Base-by-base conservation (phyloP, 2,888 invertebrate genomes). In the Hyposoter dolosus region DNA sequence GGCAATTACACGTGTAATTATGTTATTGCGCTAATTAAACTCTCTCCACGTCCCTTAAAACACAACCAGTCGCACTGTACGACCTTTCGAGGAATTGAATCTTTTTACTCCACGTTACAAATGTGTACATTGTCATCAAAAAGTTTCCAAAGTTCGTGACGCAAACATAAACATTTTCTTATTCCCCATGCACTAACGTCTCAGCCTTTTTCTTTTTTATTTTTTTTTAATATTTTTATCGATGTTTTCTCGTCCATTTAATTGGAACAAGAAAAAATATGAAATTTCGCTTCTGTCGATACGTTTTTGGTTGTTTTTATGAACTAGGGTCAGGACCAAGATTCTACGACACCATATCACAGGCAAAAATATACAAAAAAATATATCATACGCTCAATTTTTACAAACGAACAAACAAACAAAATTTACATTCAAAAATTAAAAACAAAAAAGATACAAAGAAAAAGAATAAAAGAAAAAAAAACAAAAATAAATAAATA, bases 1-100 rank as follows among this genome's bases (percentile, higher is more conserved):
- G 60, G 17, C 47, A 76, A 19, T 66, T 35, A 66, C 19, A 23
- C 28, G 40, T 45, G 4, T 65, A 32, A 75, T 53, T 77, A 40
- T 40, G 7, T 43, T 60, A 60, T 60, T 40, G 45, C 10, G 63
- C n/a, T 76, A 72, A 82, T 45, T 56, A 82, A 60, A 56, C 35
- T 60, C 28, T 28, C 28, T 60, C 28, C 23, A 60, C 56, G 23
- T 19, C 10, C 12, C 56, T 56, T 23, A 23, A 12, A 23, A 23
- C 15, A 28, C 7, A 4, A 60, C 60, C 15, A 28, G 15, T 15
- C 28, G 15, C 3, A 28, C 3, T 28, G 15, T 28, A 28, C 60
- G 60, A 60, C 28, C 5, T 60, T 60, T 28, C 60, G 28, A 60
- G 15, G 60, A 60, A 28, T 60, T 15, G 28, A 15, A 28, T 5